These are phyloP conservation scores for Allobates femoralis DNA, from an alignment of 2,797 vertebrate genomes.

Conservation along the genomic window DNA sequence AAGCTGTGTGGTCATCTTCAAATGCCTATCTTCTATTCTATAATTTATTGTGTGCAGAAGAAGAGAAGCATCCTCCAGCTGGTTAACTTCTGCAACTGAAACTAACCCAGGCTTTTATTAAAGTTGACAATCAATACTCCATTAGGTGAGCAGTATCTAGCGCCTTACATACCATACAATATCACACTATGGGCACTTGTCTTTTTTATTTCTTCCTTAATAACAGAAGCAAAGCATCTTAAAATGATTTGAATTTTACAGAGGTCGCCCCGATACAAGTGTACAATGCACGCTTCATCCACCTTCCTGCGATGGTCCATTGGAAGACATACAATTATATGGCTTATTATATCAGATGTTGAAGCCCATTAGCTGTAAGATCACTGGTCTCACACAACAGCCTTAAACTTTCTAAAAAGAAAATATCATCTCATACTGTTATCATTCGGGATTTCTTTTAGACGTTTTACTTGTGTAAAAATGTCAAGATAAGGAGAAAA, in stretches of 20 bases:
- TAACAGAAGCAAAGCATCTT: neutral
- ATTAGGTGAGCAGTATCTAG: too few species aligned
- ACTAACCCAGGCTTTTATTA: too few species aligned
- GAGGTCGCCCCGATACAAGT: neutral
- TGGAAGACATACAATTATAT: neutral
- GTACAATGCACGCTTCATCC: neutral
- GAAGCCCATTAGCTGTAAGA: neutral
- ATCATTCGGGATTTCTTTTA: neutral
- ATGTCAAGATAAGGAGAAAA: neutral
- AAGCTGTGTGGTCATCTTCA: too few species aligned
- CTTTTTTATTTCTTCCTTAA: too few species aligned
- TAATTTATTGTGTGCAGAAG: too few species aligned
- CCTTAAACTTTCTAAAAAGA: neutral
- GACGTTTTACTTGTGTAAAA: constrained; percentile 5
- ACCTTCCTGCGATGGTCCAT: too few species aligned
- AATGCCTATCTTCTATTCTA: too few species aligned
- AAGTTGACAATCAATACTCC: too few species aligned
- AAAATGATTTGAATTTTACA: neutral
- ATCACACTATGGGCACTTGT: too few species aligned
- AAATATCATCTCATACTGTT: neutral
- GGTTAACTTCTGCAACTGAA: too few species aligned
- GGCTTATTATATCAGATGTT: neutral
- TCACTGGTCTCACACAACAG: neutral
- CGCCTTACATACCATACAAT: too few species aligned
- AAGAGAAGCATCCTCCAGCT: too few species aligned